Conservation (phyloP, 2,888 invertebrate species). For the Eremobia ochroleuca region DNA sequence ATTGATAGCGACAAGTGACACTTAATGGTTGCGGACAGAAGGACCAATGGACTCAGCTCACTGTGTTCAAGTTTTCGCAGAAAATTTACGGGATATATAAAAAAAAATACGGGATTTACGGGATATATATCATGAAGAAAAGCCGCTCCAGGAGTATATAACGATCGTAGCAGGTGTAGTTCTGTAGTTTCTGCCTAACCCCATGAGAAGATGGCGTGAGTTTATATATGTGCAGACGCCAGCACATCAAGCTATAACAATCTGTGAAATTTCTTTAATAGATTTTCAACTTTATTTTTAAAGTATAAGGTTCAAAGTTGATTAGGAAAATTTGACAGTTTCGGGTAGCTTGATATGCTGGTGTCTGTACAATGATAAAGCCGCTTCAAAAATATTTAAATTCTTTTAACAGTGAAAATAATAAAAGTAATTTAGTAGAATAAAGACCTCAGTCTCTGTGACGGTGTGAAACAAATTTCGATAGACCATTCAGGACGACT, state of each 20-base stretch:
- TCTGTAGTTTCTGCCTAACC: not conserved
- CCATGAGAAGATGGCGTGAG: not conserved
- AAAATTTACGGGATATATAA: not conserved
- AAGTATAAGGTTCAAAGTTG: too few relatives aligned
- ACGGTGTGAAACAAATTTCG: not conserved
- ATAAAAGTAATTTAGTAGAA: not conserved
- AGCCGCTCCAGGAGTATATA: not conserved
- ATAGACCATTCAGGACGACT: not conserved
- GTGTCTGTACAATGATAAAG: too few relatives aligned
- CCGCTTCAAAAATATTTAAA: not conserved
- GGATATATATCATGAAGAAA: not conserved
- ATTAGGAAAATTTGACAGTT: too few relatives aligned
- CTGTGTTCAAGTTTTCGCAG: too few relatives aligned
- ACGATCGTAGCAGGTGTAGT: not conserved
- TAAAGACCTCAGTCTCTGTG: not conserved
- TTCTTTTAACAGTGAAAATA: not conserved
- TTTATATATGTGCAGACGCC: not conserved
- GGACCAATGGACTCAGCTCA: not conserved
- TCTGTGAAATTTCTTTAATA: too few relatives aligned
- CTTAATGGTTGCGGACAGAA: slow-evolving; percentile 22
- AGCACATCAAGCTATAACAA: too few relatives aligned
- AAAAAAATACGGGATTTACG: too few relatives aligned
- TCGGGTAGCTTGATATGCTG: too few relatives aligned
- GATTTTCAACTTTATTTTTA: too few relatives aligned
- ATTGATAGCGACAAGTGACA: slow-evolving; percentile 83